Conservation (phyloP, 2,797 vertebrate species). For the Hemibagrus guttatus region DNA sequence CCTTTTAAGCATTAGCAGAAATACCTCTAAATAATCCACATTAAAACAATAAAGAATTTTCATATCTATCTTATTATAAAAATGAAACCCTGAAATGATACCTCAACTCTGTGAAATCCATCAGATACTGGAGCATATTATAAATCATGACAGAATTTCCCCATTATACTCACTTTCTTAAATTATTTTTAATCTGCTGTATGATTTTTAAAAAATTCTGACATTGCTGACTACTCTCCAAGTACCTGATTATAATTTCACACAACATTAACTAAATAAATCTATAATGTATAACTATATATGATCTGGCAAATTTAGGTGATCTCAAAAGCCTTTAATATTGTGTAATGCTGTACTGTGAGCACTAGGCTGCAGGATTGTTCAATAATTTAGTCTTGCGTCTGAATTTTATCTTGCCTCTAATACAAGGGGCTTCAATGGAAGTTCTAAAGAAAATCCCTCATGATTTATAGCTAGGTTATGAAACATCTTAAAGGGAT, state of each 20-base stretch:
- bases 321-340: background rate
- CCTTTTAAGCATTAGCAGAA: background rate
- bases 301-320: background rate
- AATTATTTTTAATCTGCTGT: background rate
- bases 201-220: background rate
- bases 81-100: background rate
- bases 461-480: background rate
- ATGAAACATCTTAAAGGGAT: background rate
- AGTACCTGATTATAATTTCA: background rate
- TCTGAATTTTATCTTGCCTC: background rate
- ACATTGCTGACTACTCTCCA: background rate
- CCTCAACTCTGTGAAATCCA: background rate
- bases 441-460: background rate
- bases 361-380: constrained; percentile 20
- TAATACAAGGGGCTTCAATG: background rate
- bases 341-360: background rate
- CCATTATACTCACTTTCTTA: background rate
- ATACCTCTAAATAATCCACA: background rate
- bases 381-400: background rate
- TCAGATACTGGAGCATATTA: background rate
- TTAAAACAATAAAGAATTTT: background rate
- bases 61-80: background rate
- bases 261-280: background rate
- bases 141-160: background rate
- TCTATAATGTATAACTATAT: background rate